phyloP scores from a whole-genome alignment of 1,140 invertebrate genomes.

The Monomorium pharaonis region DNA sequence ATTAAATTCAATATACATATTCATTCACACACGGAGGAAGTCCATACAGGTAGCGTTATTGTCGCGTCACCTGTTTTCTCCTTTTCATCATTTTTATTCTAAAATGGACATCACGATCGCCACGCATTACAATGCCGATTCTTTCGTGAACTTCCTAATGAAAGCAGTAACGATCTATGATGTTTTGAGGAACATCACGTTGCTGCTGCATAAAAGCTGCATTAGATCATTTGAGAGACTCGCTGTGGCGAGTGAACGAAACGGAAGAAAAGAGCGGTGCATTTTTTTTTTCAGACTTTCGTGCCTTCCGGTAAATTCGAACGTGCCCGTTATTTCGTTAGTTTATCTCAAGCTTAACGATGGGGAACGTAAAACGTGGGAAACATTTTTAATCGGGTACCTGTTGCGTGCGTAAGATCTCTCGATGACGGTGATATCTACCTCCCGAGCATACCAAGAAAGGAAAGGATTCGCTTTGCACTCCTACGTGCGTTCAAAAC shows the following conservation, averaged over 20 bases:
- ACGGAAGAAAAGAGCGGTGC: constrained; percentile 22
- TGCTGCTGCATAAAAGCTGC: no score
- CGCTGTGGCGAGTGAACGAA: not conserved
- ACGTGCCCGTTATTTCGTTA: not conserved
- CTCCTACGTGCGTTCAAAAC: not conserved
- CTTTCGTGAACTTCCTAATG: not conserved
- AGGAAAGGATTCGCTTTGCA: constrained; percentile 25
- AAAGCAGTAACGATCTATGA: no score
- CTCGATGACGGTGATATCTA: constrained; percentile 5
- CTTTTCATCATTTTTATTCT: not conserved
- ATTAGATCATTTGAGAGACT: not conserved
- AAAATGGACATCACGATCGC: not conserved
- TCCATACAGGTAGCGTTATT: constrained; percentile 67
- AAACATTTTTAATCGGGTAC: constrained; percentile 46
- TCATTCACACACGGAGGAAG: constrained; percentile 75
- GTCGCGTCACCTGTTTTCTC: constrained; percentile 47
- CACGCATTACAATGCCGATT: not conserved
- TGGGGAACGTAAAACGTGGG: not conserved
- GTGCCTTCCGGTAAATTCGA: constrained; percentile 47
- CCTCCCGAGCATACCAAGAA: constrained; percentile 8
- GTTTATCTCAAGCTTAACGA: constrained; percentile 14
- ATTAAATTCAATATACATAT: constrained; percentile 78
- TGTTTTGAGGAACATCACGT: not conserved
- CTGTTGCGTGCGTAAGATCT: constrained; percentile 44
- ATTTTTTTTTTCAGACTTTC: constrained; percentile 32